Evolutionary conservation across 2,797 vertebrate species (phyloP), one percentile per base, ranked within the genome.

Genomic region (Austrolebias charrua): DNA sequence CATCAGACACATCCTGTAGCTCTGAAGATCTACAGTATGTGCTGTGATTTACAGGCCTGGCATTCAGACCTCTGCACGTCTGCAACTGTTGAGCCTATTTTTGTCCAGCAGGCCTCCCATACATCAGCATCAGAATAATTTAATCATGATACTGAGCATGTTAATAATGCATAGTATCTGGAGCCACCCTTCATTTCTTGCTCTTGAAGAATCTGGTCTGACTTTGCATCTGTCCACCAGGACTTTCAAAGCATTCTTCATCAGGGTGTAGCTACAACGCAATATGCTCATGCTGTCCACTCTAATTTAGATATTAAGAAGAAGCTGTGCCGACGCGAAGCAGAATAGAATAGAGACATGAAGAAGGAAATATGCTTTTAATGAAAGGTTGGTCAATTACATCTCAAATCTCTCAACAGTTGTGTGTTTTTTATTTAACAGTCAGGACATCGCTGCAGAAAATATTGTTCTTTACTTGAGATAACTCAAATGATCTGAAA

Each of bases 31-130:
- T 38, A 4, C 31, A n/a, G n/a, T n/a, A 24, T 24, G 31, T 11
- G 10, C 35, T 38, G 35, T 11, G 35, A 38, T 38, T 38, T 38
- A 38, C 54, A 69, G 33, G 33, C 43, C 9, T 52, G 60, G 14
- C 33, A 63, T 74, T 51, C n/a, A 33, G 14, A 50, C 63, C 16
- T 3, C 5, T 56, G 40, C 73, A 69, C 66, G 60, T 66, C 58
- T 70, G 62, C 75, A 85, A 80, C 63, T 80, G 79, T 72, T 68
- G 51, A 75, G 45, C 76, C 83, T 78, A 81, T 83, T 72, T 75
- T 70, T 33, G 55, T 35, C 63, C n/a, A 62, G 56, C 45, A 31
- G 50, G 46, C 19, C 33, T 63, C 61, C 63, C 84, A 83, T 80
- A 76, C 51, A 31, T 19, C 43, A 49, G 6, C 4, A 2, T 54